A percentile compares a stretch with the other conserved stretches of the same genome.
Evolutionary conservation across 2,797 vertebrate genomes (phyloP).

Genomic region (Lindbergichthys nudifrons): DNA sequence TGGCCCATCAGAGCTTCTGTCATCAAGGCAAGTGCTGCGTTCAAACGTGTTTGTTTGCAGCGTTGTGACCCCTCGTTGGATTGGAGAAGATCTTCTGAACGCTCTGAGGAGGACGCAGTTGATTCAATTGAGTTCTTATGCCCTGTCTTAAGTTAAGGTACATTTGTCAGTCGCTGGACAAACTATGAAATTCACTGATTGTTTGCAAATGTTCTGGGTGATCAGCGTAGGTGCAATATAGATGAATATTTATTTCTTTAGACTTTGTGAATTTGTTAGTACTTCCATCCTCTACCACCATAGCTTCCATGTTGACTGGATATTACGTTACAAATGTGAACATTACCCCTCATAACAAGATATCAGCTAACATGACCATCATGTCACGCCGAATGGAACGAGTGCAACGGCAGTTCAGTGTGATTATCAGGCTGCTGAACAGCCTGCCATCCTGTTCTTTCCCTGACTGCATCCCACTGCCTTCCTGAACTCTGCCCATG

Average conservation of each 20-base stretch:
- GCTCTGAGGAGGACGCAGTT: conserved; percentile 10
- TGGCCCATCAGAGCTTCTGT: conserved; percentile 70
- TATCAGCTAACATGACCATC: background rate
- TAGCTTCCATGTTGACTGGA: conserved; percentile 1
- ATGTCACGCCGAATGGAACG: background rate
- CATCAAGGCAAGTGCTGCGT: conserved; percentile 57
- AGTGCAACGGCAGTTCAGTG: background rate
- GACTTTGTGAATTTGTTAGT: background rate
- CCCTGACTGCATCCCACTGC: background rate
- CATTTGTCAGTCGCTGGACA: too few relatives aligned
- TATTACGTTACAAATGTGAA: background rate
- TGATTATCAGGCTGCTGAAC: background rate
- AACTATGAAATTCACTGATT: too few relatives aligned
- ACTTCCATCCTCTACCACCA: background rate
- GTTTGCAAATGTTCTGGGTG: background rate
- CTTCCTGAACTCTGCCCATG: conserved; percentile 4
- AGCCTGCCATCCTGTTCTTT: background rate
- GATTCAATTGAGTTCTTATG: background rate
- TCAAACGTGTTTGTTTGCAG: conserved; percentile 42
- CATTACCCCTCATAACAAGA: background rate
- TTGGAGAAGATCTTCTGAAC: conserved; percentile 26
- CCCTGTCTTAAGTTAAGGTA: background rate
- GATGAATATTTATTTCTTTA: background rate
- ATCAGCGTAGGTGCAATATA: background rate
- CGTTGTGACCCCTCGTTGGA: conserved; percentile 22